Percentiles rank a stretch among this genome's conserved stretches.
Evolutionary conservation across 2,113 vertebrate species (phyloP).

Genomic region (Empidonax alnorum): DNA sequence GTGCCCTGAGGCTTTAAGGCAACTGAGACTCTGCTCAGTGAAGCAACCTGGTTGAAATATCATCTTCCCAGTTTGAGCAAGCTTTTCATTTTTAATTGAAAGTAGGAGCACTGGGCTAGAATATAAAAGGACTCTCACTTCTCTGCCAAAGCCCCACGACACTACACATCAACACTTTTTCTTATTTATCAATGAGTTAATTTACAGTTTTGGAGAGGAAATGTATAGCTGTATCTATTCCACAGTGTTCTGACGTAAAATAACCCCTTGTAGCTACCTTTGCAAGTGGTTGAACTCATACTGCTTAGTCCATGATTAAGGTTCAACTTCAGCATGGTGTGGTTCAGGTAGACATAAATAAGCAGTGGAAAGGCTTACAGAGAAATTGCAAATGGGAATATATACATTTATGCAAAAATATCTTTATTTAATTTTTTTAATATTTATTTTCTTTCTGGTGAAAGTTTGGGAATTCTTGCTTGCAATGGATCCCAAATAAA

Average conservation of each 20-base stretch:
- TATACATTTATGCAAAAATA: neutral
- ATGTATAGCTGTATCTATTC: neutral
- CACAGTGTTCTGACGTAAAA: neutral
- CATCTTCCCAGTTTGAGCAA: neutral
- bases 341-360: neutral
- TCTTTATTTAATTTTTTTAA: neutral
- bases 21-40: slow-evolving; percentile 43
- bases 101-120: slow-evolving; percentile 5
- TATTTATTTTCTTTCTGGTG: neutral
- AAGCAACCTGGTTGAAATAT: slow-evolving; percentile 51
- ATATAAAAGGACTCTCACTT: neutral
- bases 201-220: slow-evolving; percentile 5
- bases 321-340: neutral
- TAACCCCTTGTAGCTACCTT: neutral
- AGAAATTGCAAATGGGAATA: neutral
- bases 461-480: neutral
- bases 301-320: neutral
- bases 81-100: slow-evolving; percentile 60
- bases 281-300: neutral
- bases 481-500: neutral
- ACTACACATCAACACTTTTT: neutral
- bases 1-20: slow-evolving; percentile 40
- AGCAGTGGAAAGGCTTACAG: neutral
- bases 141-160: neutral
- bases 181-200: slow-evolving; percentile 36